Evolutionary conservation across 2,113 vertebrate species (phyloP).

Genomic region (Oncorhynchus kisutch): DNA sequence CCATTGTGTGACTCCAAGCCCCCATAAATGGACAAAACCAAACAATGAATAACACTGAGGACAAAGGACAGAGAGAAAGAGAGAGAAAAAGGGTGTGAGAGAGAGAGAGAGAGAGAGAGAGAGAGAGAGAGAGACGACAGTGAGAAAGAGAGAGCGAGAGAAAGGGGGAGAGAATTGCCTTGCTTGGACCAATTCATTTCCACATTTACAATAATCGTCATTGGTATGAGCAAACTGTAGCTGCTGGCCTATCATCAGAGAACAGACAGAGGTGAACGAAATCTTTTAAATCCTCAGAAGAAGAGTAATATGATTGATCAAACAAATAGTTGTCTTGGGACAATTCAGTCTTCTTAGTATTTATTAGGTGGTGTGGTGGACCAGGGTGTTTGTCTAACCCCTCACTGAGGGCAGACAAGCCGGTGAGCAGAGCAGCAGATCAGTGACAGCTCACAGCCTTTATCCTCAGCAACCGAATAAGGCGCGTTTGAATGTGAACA

Average conservation of each 20-base stretch:
- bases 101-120: slow-evolving; percentile 30
- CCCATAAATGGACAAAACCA: slow-evolving; percentile 48
- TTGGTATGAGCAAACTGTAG: background rate
- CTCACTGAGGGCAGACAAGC: background rate
- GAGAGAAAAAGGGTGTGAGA: slow-evolving; percentile 10
- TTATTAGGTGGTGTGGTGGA: background rate
- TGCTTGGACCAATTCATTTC: no score
- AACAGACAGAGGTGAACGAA: background rate
- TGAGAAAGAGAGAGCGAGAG: slow-evolving; percentile 10
- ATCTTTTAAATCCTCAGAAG: no score
- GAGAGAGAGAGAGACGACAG: slow-evolving; percentile 25
- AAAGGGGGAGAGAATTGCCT: background rate
- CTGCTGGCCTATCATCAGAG: background rate
- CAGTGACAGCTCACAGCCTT: background rate
- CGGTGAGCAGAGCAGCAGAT: background rate
- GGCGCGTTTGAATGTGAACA: background rate
- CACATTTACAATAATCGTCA: no score
- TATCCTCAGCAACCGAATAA: background rate
- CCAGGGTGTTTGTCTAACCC: background rate
- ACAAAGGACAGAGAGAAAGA: slow-evolving; percentile 49
- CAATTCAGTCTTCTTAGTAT: no score
- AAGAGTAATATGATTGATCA: no score
- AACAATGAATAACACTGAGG: slow-evolving; percentile 59
- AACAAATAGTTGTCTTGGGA: no score
- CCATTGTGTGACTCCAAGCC: slow-evolving; percentile 57